These are phyloP conservation scores for Caenorhabditis sp. DNA, from an alignment of 2,888 invertebrate species.

Conservation along the genomic window DNA sequence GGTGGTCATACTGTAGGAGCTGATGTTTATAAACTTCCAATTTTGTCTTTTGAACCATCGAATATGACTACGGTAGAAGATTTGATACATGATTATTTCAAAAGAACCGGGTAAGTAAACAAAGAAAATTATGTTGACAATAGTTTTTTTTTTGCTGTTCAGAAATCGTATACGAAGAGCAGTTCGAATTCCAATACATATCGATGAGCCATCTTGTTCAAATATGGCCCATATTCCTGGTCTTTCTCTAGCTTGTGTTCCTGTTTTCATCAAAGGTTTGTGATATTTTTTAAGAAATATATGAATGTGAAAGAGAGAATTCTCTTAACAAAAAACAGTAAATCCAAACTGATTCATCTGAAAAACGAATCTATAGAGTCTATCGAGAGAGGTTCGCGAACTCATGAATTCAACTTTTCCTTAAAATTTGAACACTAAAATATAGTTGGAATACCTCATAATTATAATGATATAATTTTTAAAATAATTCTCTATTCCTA, in stretches of 20 bases:
- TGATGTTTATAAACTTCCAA: constrained; percentile 43
- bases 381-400: no score
- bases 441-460: no score
- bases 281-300: neutral
- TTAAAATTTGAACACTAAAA: no score
- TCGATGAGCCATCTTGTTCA: constrained; percentile 16
- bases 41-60: constrained; percentile 32
- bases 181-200: constrained; percentile 35
- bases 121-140: no score
- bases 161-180: constrained; percentile 38
- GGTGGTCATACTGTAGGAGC: constrained; percentile 40
- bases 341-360: no score
- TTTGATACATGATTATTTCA: constrained; percentile 33
- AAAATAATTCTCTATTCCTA: no score
- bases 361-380: no score
- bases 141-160: neutral
- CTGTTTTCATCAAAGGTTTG: constrained; percentile 38
- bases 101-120: constrained; percentile 21
- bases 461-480: no score
- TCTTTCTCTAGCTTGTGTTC: constrained; percentile 41
- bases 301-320: neutral
- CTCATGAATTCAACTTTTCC: no score
- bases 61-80: constrained; percentile 25
- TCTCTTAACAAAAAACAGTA: no score
- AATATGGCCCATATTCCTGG: constrained; percentile 27